Conservation (phyloP, 2,113 vertebrate species). For the Nestor notabilis region DNA sequence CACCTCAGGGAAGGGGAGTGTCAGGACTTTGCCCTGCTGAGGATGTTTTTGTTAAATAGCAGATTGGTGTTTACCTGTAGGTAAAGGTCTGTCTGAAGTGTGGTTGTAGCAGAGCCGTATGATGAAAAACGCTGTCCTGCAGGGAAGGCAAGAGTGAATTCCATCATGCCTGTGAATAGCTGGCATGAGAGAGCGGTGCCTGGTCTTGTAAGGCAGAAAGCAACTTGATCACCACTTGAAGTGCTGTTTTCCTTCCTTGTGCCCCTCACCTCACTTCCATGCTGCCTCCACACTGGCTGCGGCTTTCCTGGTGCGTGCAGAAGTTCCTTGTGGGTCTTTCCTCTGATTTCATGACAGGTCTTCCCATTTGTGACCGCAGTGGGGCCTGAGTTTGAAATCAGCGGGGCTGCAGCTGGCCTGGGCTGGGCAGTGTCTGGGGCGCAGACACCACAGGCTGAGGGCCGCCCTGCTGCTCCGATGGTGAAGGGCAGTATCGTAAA, state of each 20-base stretch:
- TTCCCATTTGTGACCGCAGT: neutral
- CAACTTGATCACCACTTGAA: neutral
- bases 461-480: fast-evolving
- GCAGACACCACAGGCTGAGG: fast-evolving
- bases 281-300: neutral
- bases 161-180: fast-evolving
- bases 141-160: neutral
- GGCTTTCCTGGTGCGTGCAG: neutral
- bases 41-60: neutral
- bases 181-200: fast-evolving
- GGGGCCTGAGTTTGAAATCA: neutral
- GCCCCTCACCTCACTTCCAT: neutral
- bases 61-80: fast-evolving
- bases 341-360: neutral
- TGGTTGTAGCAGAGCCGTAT: neutral
- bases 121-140: neutral
- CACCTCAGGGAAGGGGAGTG: fast-evolving
- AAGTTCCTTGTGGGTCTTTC: neutral
- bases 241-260: neutral
- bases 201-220: neutral
- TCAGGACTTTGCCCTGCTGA: neutral
- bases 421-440: neutral
- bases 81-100: neutral
- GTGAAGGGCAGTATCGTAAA: neutral
- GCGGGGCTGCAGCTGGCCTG: neutral